These are phyloP conservation scores for Cygnus olor DNA, from an alignment of 2,797 vertebrate species.

Conservation along the genomic window DNA sequence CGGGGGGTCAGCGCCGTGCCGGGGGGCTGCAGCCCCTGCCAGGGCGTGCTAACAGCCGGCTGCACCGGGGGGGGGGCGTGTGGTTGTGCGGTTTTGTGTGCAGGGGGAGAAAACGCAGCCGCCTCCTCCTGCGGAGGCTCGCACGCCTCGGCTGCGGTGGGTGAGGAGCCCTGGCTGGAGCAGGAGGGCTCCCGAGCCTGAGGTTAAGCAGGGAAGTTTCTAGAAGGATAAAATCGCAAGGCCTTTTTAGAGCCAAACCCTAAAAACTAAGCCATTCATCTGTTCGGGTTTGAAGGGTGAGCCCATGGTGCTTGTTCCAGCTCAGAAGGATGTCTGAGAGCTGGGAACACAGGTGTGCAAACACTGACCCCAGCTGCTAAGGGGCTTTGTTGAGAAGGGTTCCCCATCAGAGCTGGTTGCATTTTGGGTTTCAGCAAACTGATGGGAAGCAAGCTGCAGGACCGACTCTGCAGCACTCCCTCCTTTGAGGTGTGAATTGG, in stretches of 20 bases:
- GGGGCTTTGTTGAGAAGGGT: not conserved
- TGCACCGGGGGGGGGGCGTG: no score
- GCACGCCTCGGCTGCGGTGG: fast-evolving
- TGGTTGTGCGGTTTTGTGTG: no score
- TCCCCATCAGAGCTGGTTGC: not conserved
- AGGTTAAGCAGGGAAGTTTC: not conserved
- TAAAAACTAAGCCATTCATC: not conserved
- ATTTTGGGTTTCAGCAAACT: not conserved
- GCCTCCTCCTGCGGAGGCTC: not conserved
- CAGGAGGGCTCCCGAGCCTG: not conserved
- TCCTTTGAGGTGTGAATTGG: not conserved
- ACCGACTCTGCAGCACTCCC: not conserved
- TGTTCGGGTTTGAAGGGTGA: not conserved
- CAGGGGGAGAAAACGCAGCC: not conserved
- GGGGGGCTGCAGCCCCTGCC: no score
- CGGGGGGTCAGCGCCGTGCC: no score
- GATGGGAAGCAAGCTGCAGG: not conserved
- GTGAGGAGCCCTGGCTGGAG: not conserved
- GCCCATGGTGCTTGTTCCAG: not conserved
- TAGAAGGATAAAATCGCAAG: not conserved
- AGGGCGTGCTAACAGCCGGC: no score
- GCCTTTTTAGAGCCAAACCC: not conserved
- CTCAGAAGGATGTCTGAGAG: not conserved
- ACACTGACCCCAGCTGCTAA: not conserved
- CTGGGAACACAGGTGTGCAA: fast-evolving